These are phyloP conservation scores for Aplocera efformata DNA, from an alignment of 2,888 invertebrate species.

Conservation along the genomic window DNA sequence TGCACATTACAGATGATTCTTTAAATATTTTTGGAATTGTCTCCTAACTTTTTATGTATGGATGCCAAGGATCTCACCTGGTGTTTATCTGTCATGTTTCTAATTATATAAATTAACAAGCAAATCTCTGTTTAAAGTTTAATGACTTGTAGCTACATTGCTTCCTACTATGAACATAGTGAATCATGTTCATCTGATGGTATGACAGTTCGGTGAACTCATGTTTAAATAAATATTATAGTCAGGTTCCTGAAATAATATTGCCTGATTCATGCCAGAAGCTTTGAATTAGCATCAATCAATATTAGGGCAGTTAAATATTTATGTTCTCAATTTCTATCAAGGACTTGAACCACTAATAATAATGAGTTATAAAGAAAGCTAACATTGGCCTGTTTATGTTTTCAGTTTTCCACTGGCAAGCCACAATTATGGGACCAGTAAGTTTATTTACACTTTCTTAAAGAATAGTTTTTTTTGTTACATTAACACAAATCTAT, in stretches of 20 bases:
- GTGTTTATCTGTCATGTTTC: slow-evolving; percentile 10
- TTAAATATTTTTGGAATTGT: slow-evolving; percentile 22
- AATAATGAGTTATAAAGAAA: no score
- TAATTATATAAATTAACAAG: background rate
- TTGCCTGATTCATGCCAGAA: no score
- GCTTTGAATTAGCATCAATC: slow-evolving; percentile 3
- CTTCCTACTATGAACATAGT: background rate
- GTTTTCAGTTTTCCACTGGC: slow-evolving; percentile 99
- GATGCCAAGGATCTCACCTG: slow-evolving; percentile 22
- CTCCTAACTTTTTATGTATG: slow-evolving; percentile 12
- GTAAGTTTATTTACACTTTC: slow-evolving; percentile 79
- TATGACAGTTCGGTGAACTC: slow-evolving; percentile 6
- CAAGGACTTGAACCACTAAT: no score
- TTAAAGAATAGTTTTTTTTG: slow-evolving; percentile 9
- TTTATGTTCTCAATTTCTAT: background rate
- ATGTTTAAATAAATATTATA: background rate
- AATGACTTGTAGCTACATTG: background rate
- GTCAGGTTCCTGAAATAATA: no score
- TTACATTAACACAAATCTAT: slow-evolving; percentile 11
- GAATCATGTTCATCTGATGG: slow-evolving; percentile 6
- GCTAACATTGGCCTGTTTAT: slow-evolving; percentile 31
- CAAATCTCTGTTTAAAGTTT: background rate
- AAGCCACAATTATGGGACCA: slow-evolving; percentile 99
- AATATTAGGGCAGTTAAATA: slow-evolving; percentile 1
- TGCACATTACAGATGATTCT: slow-evolving; percentile 24